Percentiles rank a stretch among this genome's conserved stretches.
phyloP scores from a whole-genome alignment of 2,888 invertebrate genomes.

The Orthosia gracilis region DNA sequence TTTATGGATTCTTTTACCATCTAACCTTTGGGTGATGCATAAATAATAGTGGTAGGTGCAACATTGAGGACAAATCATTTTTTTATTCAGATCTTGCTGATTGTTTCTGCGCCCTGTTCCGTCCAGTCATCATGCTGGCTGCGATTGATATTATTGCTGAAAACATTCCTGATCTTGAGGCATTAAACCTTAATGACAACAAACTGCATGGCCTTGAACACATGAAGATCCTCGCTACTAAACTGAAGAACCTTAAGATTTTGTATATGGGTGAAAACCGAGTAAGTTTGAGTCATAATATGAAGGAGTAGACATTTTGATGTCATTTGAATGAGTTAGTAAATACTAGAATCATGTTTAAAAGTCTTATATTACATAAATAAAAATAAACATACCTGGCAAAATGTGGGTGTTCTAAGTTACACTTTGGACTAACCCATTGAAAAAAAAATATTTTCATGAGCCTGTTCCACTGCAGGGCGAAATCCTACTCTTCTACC shows the following conservation, averaged over 20 bases:
- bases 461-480: too few relatives aligned
- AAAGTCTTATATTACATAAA: too few relatives aligned
- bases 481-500: too few relatives aligned
- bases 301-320: background rate
- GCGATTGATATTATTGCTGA: slow-evolving; percentile 95
- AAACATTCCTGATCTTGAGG: slow-evolving; percentile 96
- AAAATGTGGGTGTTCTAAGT: too few relatives aligned
- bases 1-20: too few relatives aligned
- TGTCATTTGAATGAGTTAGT: background rate
- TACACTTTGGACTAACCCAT: too few relatives aligned
- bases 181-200: slow-evolving; percentile 96
- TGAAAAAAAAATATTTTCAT: too few relatives aligned
- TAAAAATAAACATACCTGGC: too few relatives aligned
- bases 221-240: slow-evolving; percentile 92
- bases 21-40: too few relatives aligned
- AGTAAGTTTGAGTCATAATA: slow-evolving; percentile 86
- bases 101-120: slow-evolving; percentile 94
- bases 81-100: slow-evolving; percentile 91
- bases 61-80: too few relatives aligned
- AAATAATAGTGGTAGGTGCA: too few relatives aligned
- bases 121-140: slow-evolving; percentile 93
- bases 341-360: too few relatives aligned
- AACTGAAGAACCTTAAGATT: slow-evolving; percentile 94
- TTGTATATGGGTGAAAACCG: slow-evolving; percentile 95
- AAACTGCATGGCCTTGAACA: slow-evolving; percentile 93